A percentile compares a stretch with the other conserved stretches of the same genome.
phyloP scores from a whole-genome alignment of 2,113 vertebrate species.

The Lonchura striata region DNA sequence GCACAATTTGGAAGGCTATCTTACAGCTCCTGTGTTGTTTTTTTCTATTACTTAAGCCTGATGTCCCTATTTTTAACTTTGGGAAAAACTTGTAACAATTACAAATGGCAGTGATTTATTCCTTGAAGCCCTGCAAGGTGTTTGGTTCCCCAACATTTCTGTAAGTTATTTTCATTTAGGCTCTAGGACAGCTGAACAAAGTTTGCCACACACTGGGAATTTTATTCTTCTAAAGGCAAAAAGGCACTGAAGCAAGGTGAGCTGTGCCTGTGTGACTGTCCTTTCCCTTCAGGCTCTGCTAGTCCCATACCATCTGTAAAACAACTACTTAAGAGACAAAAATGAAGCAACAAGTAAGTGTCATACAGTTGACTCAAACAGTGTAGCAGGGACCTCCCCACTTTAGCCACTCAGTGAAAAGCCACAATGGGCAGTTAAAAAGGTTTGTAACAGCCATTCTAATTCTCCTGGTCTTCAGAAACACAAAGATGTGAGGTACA shows the following conservation, averaged over 20 bases:
- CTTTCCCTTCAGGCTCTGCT: neutral
- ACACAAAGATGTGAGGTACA: slow-evolving; percentile 61
- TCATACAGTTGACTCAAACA: neutral
- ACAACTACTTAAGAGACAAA: neutral
- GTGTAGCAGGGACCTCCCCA: neutral
- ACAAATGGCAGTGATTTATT: neutral
- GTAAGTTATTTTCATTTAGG: neutral
- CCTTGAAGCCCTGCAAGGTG: neutral
- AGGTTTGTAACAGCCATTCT: neutral
- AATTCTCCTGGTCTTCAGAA: neutral
- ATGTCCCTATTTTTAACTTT: neutral
- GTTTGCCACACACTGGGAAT: neutral
- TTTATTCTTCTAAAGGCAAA: neutral
- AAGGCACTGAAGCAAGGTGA: neutral
- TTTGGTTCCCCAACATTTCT: neutral
- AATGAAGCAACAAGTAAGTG: neutral
- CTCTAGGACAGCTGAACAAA: neutral
- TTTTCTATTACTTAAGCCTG: neutral
- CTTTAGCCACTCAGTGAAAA: neutral
- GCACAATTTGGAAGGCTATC: neutral
- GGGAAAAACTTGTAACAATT: neutral
- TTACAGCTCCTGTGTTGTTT: neutral
- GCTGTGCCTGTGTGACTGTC: neutral
- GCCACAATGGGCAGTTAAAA: neutral
- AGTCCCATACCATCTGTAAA: neutral